A percentile compares a stretch with the other conserved stretches of the same genome.
phyloP scores from a whole-genome alignment of 2,888 invertebrate genomes.

The Coelopa pilipes region DNA sequence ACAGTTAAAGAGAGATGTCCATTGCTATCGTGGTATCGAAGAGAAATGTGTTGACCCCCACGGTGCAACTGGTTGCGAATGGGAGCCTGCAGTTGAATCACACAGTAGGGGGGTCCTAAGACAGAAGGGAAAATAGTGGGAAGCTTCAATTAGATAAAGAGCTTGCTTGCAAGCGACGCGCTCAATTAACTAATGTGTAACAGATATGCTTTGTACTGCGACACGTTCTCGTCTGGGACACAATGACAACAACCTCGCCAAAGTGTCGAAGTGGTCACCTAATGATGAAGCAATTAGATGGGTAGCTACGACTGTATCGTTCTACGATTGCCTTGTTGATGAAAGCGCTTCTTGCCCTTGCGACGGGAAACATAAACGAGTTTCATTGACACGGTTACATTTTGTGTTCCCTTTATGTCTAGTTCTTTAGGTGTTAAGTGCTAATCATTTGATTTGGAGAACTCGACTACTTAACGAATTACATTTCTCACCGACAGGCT shows the following conservation, averaged over 20 bases:
- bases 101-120: slow-evolving; percentile 21
- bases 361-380: too few relatives aligned
- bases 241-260: slow-evolving; percentile 3
- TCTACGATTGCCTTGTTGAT: slow-evolving; percentile 1
- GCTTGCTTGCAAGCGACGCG: slow-evolving; percentile 18
- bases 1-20: neutral
- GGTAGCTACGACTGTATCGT: neutral
- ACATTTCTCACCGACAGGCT: neutral
- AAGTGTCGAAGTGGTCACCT: slow-evolving; percentile 33
- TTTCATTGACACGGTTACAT: neutral
- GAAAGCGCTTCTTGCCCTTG: too few relatives aligned
- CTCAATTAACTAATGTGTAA: slow-evolving; percentile 36
- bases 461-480: too few relatives aligned
- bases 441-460: too few relatives aligned
- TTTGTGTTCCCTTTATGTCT: neutral
- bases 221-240: neutral
- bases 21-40: neutral
- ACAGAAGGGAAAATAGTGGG: slow-evolving; percentile 19
- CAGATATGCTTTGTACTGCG: slow-evolving; percentile 25
- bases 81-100: neutral
- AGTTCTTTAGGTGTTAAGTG: too few relatives aligned
- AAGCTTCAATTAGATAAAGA: slow-evolving; percentile 33
- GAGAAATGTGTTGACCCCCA: slow-evolving; percentile 20
- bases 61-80: neutral
- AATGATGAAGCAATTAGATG: slow-evolving; percentile 28